phyloP scores from a whole-genome alignment of 2,113 vertebrate species.

The Dermatemys mawii region DNA sequence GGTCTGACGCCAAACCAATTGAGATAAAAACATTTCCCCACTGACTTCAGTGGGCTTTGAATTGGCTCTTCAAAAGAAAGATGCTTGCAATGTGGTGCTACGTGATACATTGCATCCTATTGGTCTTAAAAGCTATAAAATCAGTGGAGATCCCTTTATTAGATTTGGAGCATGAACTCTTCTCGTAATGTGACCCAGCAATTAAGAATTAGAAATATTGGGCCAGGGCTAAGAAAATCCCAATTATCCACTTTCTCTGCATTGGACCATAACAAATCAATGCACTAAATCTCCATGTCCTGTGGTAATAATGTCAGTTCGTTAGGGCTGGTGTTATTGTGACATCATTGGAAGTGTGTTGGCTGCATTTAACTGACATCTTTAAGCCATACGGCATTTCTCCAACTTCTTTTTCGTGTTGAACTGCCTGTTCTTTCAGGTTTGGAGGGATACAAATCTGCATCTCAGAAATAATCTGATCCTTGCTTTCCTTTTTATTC shows the following conservation, averaged over 20 bases:
- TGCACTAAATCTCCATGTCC: not conserved
- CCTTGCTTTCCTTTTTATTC: conserved; percentile 9
- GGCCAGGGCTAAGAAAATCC: not conserved
- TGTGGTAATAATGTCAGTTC: accelerated
- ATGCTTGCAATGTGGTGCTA: not conserved
- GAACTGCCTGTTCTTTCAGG: not conserved
- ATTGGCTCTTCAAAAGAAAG: not conserved
- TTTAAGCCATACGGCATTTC: not conserved
- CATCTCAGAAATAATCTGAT: not conserved
- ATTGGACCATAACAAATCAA: not conserved
- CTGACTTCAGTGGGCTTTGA: not conserved
- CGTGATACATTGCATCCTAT: not conserved
- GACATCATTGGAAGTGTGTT: not conserved
- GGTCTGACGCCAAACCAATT: not conserved
- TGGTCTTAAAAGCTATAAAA: not conserved
- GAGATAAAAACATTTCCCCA: not conserved
- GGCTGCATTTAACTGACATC: accelerated
- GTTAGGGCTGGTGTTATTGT: not conserved
- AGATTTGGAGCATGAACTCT: not conserved
- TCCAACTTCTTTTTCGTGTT: not conserved
- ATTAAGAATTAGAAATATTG: not conserved
- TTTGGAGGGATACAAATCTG: not conserved
- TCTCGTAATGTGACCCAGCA: not conserved
- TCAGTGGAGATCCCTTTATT: not conserved
- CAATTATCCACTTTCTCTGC: not conserved